These are phyloP conservation scores for Hemicrepidius hirtus DNA, from an alignment of 2,888 invertebrate species.

Conservation along the genomic window DNA sequence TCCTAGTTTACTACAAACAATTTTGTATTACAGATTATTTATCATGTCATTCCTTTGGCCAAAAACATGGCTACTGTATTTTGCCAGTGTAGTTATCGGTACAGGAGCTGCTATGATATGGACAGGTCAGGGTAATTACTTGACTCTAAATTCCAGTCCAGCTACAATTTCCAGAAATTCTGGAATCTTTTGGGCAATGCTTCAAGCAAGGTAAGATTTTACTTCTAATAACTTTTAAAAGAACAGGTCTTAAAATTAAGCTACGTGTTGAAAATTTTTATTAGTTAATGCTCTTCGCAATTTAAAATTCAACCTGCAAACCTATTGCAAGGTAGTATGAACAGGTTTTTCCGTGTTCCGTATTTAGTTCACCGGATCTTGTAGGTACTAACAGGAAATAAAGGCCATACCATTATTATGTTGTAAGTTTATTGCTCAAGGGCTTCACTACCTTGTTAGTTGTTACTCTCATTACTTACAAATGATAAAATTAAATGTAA, in stretches of 20 bases:
- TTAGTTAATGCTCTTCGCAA: background rate
- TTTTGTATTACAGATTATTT: slow-evolving; percentile 84
- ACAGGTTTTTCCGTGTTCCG: slow-evolving; percentile 14
- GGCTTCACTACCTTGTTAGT: slow-evolving; percentile 13
- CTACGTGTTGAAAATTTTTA: slow-evolving; percentile 16
- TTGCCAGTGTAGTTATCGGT: slow-evolving; percentile 90
- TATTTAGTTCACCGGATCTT: slow-evolving; percentile 20
- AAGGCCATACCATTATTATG: background rate
- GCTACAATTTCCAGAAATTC: slow-evolving; percentile 95
- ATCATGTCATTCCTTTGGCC: slow-evolving; percentile 92
- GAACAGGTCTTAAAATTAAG: background rate
- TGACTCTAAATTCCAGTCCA: slow-evolving; percentile 92
- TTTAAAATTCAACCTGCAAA: slow-evolving; percentile 5
- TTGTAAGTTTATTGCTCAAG: slow-evolving; percentile 11
- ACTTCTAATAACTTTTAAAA: too few species aligned
- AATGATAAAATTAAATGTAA: background rate
- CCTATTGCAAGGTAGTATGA: slow-evolving; percentile 16
- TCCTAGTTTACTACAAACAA: too few species aligned
- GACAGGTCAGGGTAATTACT: slow-evolving; percentile 95
- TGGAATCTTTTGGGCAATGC: slow-evolving; percentile 97
- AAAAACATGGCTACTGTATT: slow-evolving; percentile 87
- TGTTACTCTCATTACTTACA: slow-evolving; percentile 1
- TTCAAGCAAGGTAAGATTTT: slow-evolving; percentile 86
- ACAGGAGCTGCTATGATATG: slow-evolving; percentile 95
- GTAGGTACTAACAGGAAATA: slow-evolving; percentile 15